Evolutionary conservation across 1,140 invertebrate species (phyloP).

Genomic region (Aphaenogaster ashmeadi): DNA sequence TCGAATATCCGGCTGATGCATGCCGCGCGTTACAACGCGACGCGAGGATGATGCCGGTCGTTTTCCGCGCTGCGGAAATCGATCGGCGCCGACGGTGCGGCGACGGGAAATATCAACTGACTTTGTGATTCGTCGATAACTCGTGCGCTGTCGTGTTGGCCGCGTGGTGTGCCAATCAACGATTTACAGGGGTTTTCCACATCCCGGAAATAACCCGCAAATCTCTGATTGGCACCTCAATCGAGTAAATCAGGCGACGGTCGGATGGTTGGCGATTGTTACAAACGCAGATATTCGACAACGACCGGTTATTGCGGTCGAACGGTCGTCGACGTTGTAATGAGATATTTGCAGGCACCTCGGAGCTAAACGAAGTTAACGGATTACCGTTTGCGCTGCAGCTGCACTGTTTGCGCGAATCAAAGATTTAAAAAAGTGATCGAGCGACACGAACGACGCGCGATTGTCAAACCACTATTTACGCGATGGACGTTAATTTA

Average conservation of each 20-base stretch:
- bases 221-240: constrained; percentile 46
- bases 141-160: neutral
- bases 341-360: constrained; percentile 28
- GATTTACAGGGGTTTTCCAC: constrained; percentile 43
- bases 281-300: constrained; percentile 18
- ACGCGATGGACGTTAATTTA: constrained; percentile 15
- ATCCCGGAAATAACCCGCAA: constrained; percentile 47
- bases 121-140: constrained; percentile 63
- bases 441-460: neutral
- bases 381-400: constrained; percentile 15
- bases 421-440: neutral
- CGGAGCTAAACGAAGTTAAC: constrained; percentile 21
- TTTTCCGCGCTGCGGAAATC: constrained; percentile 51
- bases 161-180: constrained; percentile 34
- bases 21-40: constrained; percentile 32
- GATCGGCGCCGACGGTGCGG: constrained; percentile 33
- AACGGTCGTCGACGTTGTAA: constrained; percentile 11
- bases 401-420: neutral
- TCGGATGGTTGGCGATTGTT: constrained; percentile 17
- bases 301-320: constrained; percentile 34
- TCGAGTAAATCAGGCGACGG: constrained; percentile 41
- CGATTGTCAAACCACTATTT: constrained; percentile 4
- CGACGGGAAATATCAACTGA: constrained; percentile 59
- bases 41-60: neutral
- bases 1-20: neutral